These are phyloP conservation scores for Euthynnus affinis DNA, from an alignment of 2,797 vertebrate genomes.

Conservation along the genomic window DNA sequence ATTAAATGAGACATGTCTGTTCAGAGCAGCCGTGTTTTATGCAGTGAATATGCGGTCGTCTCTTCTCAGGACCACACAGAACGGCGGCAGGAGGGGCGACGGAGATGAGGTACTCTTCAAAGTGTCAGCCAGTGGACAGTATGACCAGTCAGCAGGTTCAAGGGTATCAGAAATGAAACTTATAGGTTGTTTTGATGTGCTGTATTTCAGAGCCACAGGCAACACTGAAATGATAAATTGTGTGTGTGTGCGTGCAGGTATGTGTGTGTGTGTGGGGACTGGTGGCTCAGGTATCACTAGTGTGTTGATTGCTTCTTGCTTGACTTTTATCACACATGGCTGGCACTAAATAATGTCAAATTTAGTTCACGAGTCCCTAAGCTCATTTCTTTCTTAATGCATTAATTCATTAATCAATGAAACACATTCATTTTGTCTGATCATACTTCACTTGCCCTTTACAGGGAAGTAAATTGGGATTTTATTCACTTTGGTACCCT, in stretches of 20 bases:
- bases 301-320: conserved; percentile 67
- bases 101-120: conserved; percentile 77
- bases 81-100: conserved; percentile 35
- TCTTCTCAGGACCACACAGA: conserved; percentile 54
- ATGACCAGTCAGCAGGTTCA: conserved; percentile 83
- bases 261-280: conserved; percentile 38
- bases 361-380: conserved; percentile 4
- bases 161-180: conserved; percentile 78
- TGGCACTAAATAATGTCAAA: conserved; percentile 34
- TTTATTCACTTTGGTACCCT: conserved; percentile 1
- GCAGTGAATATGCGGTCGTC: conserved; percentile 18
- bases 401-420: not conserved
- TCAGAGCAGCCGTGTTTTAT: not conserved
- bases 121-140: conserved; percentile 75
- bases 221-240: conserved; percentile 76
- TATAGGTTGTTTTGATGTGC: conserved; percentile 86
- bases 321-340: conserved; percentile 58
- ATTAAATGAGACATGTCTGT: not conserved
- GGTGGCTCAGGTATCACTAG: conserved; percentile 69
- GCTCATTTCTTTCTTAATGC: not conserved
- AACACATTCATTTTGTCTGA: not conserved
- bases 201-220: conserved; percentile 83
- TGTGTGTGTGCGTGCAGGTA: conserved; percentile 31
- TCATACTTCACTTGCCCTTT: not conserved
- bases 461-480: not conserved